A percentile compares a stretch with the other conserved stretches of the same genome.
phyloP scores from a whole-genome alignment of 1,140 invertebrate species.

The Drosophila elegans region DNA sequence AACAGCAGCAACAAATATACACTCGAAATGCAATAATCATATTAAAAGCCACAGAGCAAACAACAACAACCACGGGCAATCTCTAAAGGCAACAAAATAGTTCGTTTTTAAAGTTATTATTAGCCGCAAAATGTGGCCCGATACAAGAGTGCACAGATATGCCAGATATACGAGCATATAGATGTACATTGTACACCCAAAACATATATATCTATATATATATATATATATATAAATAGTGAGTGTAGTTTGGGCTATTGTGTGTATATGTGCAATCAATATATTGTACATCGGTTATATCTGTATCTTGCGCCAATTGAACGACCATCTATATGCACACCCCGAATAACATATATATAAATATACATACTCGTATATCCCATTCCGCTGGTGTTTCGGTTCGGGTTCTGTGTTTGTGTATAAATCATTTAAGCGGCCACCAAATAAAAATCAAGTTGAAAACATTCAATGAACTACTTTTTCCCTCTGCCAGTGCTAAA shows the following conservation, averaged over 20 bases:
- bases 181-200: slow-evolving; percentile 21
- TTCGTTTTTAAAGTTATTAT: slow-evolving; percentile 83
- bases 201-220: slow-evolving; percentile 12
- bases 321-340: slow-evolving; percentile 51
- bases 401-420: slow-evolving; percentile 57
- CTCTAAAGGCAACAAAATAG: slow-evolving; percentile 80
- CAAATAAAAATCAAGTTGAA: slow-evolving; percentile 82
- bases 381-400: slow-evolving; percentile 22
- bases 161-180: slow-evolving; percentile 37
- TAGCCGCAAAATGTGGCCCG: slow-evolving; percentile 78
- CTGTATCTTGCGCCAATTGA: slow-evolving; percentile 68
- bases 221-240: slow-evolving; percentile 29
- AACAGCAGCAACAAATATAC: slow-evolving; percentile 25
- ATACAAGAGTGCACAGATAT: slow-evolving; percentile 53
- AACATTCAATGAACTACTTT: slow-evolving; percentile 83
- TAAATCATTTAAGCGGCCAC: slow-evolving; percentile 81
- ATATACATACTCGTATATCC: slow-evolving; percentile 10
- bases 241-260: slow-evolving; percentile 35
- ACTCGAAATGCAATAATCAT: slow-evolving; percentile 82
- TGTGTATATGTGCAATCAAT: slow-evolving; percentile 60
- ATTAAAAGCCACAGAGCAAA: slow-evolving; percentile 69
- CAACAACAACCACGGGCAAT: slow-evolving; percentile 54
- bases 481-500: slow-evolving; percentile 35
- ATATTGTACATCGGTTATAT: slow-evolving; percentile 71
- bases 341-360: slow-evolving; percentile 10